Percentiles rank a stretch among this genome's conserved stretches.
Conservation (phyloP, 2,888 invertebrate species). For the Thereva nobilitata region DNA sequence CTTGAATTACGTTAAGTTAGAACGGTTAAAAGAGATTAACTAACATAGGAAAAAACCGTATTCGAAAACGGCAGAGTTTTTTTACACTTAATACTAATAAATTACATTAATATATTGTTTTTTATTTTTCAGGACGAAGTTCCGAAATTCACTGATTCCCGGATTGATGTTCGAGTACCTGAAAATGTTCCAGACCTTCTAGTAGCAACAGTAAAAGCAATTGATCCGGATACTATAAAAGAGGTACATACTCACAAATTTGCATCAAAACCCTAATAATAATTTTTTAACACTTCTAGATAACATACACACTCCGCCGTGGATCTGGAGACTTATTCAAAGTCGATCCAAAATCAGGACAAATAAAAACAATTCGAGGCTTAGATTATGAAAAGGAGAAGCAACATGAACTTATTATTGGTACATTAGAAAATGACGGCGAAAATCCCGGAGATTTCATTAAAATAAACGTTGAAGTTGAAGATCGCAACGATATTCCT, state of each 20-base stretch:
- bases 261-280: background rate
- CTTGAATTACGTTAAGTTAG: no score
- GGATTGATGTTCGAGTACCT: slow-evolving; percentile 79
- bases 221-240: slow-evolving; percentile 79
- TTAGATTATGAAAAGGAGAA: slow-evolving; percentile 78
- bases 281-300: slow-evolving; percentile 21
- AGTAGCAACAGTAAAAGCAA: slow-evolving; percentile 81
- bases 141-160: slow-evolving; percentile 73
- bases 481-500: slow-evolving; percentile 87
- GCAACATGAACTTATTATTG: slow-evolving; percentile 75
- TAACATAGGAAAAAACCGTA: no score
- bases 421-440: slow-evolving; percentile 80
- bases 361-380: slow-evolving; percentile 74
- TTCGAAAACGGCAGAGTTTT: no score
- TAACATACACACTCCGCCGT: slow-evolving; percentile 80
- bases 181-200: slow-evolving; percentile 81
- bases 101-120: no score
- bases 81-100: no score
- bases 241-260: slow-evolving; percentile 60
- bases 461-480: slow-evolving; percentile 59
- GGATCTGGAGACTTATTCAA: slow-evolving; percentile 82
- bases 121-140: slow-evolving; percentile 66
- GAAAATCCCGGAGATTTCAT: slow-evolving; percentile 73
- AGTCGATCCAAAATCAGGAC: slow-evolving; percentile 79
- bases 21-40: no score